Evolutionary conservation across 2,113 vertebrate genomes (phyloP).

Genomic region (Phalacrocorax aristotelis): DNA sequence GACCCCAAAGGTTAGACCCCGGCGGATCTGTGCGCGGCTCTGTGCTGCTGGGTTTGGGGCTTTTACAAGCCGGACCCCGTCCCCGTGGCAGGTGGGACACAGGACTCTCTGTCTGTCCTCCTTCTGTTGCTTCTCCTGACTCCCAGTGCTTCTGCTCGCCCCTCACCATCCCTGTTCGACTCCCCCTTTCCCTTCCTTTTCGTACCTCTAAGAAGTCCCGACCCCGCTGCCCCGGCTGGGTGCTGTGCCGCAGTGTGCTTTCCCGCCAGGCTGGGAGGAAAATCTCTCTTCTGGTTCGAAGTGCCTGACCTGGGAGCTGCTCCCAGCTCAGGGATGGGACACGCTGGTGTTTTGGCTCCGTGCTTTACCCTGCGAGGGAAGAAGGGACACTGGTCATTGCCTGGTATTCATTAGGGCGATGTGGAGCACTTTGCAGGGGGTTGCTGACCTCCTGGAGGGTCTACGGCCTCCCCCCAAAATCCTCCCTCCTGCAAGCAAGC

Average conservation of each 20-base stretch:
- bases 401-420: fast-evolving
- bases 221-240: background rate
- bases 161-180: background rate
- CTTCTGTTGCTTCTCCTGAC: background rate
- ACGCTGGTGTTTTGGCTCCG: fast-evolving
- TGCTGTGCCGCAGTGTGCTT: background rate
- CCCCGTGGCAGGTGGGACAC: fast-evolving
- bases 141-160: background rate
- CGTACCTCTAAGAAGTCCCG: background rate
- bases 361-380: background rate
- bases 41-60: background rate
- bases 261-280: background rate
- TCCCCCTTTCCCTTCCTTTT: background rate
- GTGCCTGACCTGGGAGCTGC: background rate
- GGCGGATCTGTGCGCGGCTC: background rate
- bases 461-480: background rate
- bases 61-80: background rate
- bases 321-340: fast-evolving
- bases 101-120: background rate
- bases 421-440: background rate
- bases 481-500: background rate
- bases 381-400: background rate
- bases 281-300: background rate
- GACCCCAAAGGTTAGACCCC: background rate
- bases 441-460: background rate